Percentiles rank a stretch among this genome's conserved stretches.
These are phyloP conservation scores for Sebastes schlegelii DNA, from an alignment of 2,113 vertebrate species.

Conservation along the genomic window DNA sequence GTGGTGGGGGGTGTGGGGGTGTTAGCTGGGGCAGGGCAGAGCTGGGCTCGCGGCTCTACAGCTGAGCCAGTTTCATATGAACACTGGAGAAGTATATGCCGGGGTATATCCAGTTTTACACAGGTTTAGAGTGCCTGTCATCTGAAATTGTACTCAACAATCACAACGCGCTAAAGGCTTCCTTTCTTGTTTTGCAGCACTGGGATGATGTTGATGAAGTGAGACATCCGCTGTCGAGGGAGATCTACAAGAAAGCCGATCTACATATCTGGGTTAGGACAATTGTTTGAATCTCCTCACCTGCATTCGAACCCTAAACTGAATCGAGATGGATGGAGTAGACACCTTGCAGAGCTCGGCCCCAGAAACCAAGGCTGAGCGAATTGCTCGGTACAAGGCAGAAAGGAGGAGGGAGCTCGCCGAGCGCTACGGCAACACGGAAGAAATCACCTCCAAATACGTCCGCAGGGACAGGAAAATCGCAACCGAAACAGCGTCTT, in stretches of 20 bases:
- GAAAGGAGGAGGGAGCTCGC: slow-evolving; percentile 84
- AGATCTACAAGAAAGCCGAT: slow-evolving; percentile 28
- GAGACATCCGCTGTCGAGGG: slow-evolving; percentile 41
- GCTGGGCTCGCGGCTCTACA: slow-evolving; percentile 43
- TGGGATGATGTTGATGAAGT: slow-evolving; percentile 65
- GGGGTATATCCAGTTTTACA: slow-evolving; percentile 26
- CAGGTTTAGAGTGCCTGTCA: slow-evolving; percentile 26
- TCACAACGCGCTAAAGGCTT: slow-evolving; percentile 33
- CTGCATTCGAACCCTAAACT: slow-evolving; percentile 1
- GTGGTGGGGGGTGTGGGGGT: slow-evolving; percentile 9
- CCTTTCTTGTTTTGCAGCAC: slow-evolving; percentile 65
- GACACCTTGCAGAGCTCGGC: slow-evolving; percentile 79
- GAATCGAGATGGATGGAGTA: slow-evolving; percentile 70
- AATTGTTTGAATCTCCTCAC: slow-evolving; percentile 2
- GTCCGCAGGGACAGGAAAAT: slow-evolving; percentile 75
- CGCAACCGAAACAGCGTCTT: slow-evolving; percentile 27
- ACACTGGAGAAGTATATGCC: slow-evolving; percentile 12
- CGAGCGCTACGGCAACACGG: slow-evolving; percentile 80
- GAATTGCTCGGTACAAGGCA: slow-evolving; percentile 87
- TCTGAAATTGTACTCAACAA: slow-evolving; percentile 36
- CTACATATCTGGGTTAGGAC: not conserved
- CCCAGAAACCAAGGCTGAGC: slow-evolving; percentile 84
- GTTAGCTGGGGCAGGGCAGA: slow-evolving; percentile 41
- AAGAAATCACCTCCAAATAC: slow-evolving; percentile 80
- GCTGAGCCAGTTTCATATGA: slow-evolving; percentile 45